Base-by-base conservation (phyloP, 2,888 invertebrate species). In the Netelia melanura region DNA sequence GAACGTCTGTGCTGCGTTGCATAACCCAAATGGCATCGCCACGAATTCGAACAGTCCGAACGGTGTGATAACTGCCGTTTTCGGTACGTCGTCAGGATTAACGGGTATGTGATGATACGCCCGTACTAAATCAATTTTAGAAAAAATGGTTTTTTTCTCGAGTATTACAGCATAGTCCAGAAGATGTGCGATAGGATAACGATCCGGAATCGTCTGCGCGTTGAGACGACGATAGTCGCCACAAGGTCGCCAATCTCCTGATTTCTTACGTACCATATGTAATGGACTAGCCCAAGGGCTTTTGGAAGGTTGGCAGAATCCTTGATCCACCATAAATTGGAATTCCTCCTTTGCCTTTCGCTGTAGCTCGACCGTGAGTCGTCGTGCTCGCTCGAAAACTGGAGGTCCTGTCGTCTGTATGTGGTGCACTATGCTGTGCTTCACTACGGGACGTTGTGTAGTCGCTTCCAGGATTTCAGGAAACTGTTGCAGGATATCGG, bases 201-300 rank as follows among this genome's bases (percentile, higher is more conserved):
- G 48, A n/a, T 58, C 44, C 3, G 76, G 58, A 6, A 67, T 11
- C 54, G 44, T 58, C 56, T 67, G 38, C 25, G 54, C 64, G 52
- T 75, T 75, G n/a, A 75, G 38, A 8, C 52, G n/a, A 5, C 65
- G 52, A 54, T 75, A 75, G 30, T 75, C 75, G 5, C 75, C 91
- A 72, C 92, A 92, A 0, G 91, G 90, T 25, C 92, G 68, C 91
- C 91, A 92, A 23, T 85, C 82, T 11, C 72, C 30, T 3, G 30
- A 30, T 30, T 88, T 86, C 65, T 93, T 92, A 5, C 86, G 87
- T 9, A 89, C 90, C 80, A 91, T 68, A 76, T 90, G 90, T 0
- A 91, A 86, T 10, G 90, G 90, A n/a, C 86, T 86, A 30, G 90
- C 67, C 67, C 30, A 30, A 30, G 30, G 30, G 30, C 30, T 30